A percentile compares a stretch with the other conserved stretches of the same genome.
These are phyloP conservation scores for Orcinus orca DNA, from an alignment of 2,113 vertebrate genomes.

Conservation along the genomic window DNA sequence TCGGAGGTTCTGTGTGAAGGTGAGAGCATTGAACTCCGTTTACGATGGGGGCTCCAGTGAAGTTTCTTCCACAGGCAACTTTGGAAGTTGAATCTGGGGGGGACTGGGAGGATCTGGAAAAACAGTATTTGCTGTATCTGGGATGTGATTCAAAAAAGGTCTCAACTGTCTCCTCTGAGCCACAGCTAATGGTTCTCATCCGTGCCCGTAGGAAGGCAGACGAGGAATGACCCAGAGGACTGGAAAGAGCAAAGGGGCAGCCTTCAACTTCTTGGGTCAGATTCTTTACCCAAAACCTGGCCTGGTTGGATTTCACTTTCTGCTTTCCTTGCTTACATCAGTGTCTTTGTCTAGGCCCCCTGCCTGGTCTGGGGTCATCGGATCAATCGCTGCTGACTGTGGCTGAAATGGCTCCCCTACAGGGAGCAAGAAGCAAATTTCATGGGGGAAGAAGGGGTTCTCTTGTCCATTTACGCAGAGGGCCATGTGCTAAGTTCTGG, in stretches of 20 bases:
- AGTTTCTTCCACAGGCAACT: not conserved
- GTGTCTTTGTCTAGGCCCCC: conserved; percentile 58
- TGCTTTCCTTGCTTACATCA: not conserved
- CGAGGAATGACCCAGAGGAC: not conserved
- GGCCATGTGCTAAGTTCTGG: not conserved
- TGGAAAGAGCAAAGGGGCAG: not conserved
- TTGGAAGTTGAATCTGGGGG: not conserved
- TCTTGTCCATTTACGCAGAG: not conserved
- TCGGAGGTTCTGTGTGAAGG: conserved; percentile 36
- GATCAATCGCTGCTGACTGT: conserved; percentile 22
- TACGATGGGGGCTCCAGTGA: not conserved
- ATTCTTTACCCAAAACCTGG: conserved; percentile 10
- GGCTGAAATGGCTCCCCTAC: conserved; percentile 8
- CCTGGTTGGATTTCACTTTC: conserved; percentile 43
- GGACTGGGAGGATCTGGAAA: not conserved
- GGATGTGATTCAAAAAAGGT: not conserved
- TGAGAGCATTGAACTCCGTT: not conserved
- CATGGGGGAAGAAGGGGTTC: not conserved
- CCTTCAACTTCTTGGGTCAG: not conserved
- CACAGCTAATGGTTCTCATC: not conserved
- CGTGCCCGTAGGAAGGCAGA: not conserved
- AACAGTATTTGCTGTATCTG: not conserved
- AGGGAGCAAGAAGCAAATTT: not conserved
- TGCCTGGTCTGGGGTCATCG: conserved; percentile 40
- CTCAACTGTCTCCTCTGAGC: not conserved